phyloP scores from a whole-genome alignment of 2,797 vertebrate genomes.

The Ceryle rudis region DNA sequence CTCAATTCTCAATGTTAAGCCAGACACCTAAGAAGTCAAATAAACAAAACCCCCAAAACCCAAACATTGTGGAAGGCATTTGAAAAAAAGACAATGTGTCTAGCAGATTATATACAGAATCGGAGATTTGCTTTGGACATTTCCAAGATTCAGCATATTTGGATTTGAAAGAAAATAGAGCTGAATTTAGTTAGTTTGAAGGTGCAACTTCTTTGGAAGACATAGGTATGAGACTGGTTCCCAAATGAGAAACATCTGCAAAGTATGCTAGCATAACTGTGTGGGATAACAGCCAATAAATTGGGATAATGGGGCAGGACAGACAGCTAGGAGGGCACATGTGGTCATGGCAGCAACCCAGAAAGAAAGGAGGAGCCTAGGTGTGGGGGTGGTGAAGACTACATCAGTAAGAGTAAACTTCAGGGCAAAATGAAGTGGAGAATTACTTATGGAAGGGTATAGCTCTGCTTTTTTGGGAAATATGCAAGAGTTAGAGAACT shows the following conservation, averaged over 20 bases:
- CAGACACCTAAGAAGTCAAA: background rate
- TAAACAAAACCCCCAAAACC: fast-evolving
- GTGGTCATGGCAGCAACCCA: background rate
- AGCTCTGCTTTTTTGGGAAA: background rate
- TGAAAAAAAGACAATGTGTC: background rate
- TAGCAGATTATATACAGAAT: background rate
- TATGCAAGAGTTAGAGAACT: background rate
- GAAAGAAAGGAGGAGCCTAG: background rate
- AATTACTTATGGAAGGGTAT: background rate
- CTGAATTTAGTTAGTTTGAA: background rate
- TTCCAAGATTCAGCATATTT: background rate
- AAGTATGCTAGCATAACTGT: fast-evolving
- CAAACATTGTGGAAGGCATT: background rate
- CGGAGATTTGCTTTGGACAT: background rate
- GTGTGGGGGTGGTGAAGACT: fast-evolving
- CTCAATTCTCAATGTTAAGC: background rate
- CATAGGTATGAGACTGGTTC: background rate
- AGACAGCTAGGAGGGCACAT: background rate
- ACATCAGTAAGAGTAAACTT: background rate
- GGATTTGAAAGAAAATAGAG: background rate
- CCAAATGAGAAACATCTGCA: background rate
- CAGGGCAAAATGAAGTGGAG: fast-evolving
- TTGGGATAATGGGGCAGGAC: background rate
- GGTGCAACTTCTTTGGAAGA: background rate
- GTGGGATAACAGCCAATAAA: background rate